These are phyloP conservation scores for Pterois miles DNA, from an alignment of 2,797 vertebrate species.

Conservation along the genomic window DNA sequence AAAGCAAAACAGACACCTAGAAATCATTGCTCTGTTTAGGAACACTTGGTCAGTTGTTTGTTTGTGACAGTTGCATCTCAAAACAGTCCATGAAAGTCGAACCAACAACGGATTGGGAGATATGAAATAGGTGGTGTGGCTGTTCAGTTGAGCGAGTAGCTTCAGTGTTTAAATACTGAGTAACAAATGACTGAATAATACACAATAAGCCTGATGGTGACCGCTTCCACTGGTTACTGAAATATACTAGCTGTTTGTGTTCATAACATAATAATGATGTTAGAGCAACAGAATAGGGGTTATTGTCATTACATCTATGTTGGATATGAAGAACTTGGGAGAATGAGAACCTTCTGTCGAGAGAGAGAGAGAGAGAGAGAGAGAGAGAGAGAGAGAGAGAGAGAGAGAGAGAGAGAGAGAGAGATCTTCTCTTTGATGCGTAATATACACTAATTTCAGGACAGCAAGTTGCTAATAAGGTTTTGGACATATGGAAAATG, in stretches of 20 bases:
- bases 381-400: neutral
- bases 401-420: neutral
- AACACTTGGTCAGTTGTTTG: neutral
- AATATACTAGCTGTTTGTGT: neutral
- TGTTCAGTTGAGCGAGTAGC: fast-evolving
- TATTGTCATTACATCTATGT: neutral
- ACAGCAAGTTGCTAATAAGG: neutral
- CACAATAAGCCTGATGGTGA: neutral
- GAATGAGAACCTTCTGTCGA: neutral
- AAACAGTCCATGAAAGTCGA: neutral
- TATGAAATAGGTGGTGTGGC: neutral
- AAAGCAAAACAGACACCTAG: neutral
- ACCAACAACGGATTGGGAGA: neutral
- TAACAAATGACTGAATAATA: too few species aligned
- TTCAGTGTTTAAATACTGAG: neutral
- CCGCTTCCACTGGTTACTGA: fast-evolving
- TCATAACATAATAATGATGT: neutral
- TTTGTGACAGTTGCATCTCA: neutral
- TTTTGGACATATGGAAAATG: neutral
- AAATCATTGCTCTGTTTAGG: neutral
- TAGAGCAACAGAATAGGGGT: neutral
- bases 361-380: too few species aligned
- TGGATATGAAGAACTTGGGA: neutral
- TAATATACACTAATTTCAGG: too few species aligned
- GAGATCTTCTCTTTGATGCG: neutral